Base-by-base conservation (phyloP, 1,140 invertebrate genomes). In the Drosophila pseudoobscura region DNA sequence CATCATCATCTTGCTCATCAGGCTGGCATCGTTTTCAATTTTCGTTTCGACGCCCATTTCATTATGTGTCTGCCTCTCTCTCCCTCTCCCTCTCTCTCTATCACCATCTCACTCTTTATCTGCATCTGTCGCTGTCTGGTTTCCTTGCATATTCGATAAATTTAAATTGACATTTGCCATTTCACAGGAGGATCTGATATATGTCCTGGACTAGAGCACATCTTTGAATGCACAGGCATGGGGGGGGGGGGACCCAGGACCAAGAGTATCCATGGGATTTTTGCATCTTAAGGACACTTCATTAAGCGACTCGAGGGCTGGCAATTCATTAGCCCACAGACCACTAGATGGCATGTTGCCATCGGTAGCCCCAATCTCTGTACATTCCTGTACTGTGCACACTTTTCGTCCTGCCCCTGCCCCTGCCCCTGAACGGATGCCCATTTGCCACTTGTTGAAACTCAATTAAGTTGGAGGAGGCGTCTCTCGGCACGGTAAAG, bases 111-210 rank as follows among this genome's bases (percentile, higher is more conserved):
- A 5, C 0, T 26, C 24, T 26, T 26, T 4, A 26, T 26, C 24
- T 26, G 24, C 5, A 4, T 17, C 26, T 26, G 24, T 17, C 26
- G 43, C 22, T 11, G 29, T 15, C 3, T 9, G 55, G 26, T 31
- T 50, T 44, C 53, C 57, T 66, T 61, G 43, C 70, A 85, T 74
- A 77, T 77, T 80, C 82, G 77, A 85, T 84, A 87, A 80, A 80
- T 85, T 78, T 68, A 77, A 77, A 77, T 59, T 72, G 72, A 66
- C 66, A 83, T 75, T 75, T 58, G 53, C 24, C 64, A 22, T 70
- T 57, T 46, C 53, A 9, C 70, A 43, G 65, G 39, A 47, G 65
- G 17, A 6, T 6, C 7, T 35, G 57, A 62, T 45, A 22, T 35
- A 57, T 62, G 26, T 29, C 6, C 54, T 35, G 22, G 61, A 39